A percentile compares a stretch with the other conserved stretches of the same genome.
Evolutionary conservation across 2,888 invertebrate species (phyloP).

Genomic region (Eilema sororculum): DNA sequence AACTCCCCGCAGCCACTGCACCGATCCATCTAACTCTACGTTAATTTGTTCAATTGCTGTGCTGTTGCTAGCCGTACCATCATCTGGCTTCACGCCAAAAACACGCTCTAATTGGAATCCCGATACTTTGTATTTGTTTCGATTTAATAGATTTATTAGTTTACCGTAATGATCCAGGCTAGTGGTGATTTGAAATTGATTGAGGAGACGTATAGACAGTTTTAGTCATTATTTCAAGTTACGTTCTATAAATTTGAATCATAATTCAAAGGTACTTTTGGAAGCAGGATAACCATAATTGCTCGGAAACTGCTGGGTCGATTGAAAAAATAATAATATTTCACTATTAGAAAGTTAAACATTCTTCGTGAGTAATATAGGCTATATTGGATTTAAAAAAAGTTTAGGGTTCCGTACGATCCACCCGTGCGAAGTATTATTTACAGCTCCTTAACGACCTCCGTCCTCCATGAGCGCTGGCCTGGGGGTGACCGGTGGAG

Average conservation of each 20-base stretch:
- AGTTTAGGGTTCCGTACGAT: too few relatives aligned
- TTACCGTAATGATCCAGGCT: constrained; percentile 24
- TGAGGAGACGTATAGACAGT: constrained; percentile 27
- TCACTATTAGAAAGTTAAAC: too few relatives aligned
- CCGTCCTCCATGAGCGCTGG: too few relatives aligned
- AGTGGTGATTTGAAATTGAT: constrained; percentile 32
- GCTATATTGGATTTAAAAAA: too few relatives aligned
- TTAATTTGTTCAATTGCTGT: constrained; percentile 52
- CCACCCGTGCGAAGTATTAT: too few relatives aligned
- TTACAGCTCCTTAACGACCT: too few relatives aligned
- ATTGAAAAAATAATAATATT: too few relatives aligned
- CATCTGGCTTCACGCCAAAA: constrained; percentile 48
- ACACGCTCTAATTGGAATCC: constrained; percentile 44
- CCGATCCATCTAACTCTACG: constrained; percentile 47
- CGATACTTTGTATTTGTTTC: constrained; percentile 52
- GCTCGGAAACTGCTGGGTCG: too few relatives aligned
- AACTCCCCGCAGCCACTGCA: constrained; percentile 32
- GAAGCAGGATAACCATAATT: background rate
- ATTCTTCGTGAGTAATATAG: too few relatives aligned
- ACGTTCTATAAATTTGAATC: too few relatives aligned
- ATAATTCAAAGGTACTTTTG: background rate
- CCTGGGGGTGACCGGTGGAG: too few relatives aligned
- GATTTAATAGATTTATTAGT: constrained; percentile 49
- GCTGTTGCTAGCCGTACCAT: constrained; percentile 28
- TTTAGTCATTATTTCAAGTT: background rate